Conservation (phyloP, 2,113 vertebrate genomes). For the Pangasianodon gigas region DNA sequence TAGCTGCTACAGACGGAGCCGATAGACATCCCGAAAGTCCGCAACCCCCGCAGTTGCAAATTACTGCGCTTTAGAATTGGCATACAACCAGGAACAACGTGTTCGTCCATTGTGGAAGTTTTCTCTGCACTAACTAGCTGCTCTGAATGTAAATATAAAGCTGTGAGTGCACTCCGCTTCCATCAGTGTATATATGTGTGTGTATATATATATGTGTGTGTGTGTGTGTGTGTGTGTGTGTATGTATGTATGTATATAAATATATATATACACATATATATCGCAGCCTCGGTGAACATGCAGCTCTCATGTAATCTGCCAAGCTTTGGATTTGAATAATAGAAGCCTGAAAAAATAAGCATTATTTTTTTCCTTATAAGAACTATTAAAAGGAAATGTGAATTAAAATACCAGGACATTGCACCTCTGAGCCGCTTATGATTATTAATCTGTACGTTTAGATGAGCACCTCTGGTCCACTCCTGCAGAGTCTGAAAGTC, state of each 20-base stretch:
- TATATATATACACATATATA: too few species aligned
- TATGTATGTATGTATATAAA: too few species aligned
- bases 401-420: background rate
- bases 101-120: background rate
- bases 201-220: too few species aligned
- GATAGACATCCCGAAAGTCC: background rate
- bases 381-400: background rate
- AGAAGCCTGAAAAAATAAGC: background rate
- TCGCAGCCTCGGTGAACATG: background rate
- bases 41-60: background rate
- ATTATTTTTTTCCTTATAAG: background rate
- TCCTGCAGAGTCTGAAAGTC: background rate
- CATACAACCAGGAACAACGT: background rate
- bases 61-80: slow-evolving; percentile 18
- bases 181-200: too few species aligned
- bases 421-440: background rate
- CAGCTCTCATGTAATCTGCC: background rate
- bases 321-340: slow-evolving; percentile 1
- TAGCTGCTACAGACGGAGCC: background rate
- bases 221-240: too few species aligned
- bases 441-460: background rate
- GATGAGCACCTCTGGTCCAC: background rate
- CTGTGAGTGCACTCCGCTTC: background rate
- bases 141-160: slow-evolving; percentile 30
- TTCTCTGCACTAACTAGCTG: background rate